phyloP scores from a whole-genome alignment of 2,113 vertebrate species.

The Blennius ocellaris region DNA sequence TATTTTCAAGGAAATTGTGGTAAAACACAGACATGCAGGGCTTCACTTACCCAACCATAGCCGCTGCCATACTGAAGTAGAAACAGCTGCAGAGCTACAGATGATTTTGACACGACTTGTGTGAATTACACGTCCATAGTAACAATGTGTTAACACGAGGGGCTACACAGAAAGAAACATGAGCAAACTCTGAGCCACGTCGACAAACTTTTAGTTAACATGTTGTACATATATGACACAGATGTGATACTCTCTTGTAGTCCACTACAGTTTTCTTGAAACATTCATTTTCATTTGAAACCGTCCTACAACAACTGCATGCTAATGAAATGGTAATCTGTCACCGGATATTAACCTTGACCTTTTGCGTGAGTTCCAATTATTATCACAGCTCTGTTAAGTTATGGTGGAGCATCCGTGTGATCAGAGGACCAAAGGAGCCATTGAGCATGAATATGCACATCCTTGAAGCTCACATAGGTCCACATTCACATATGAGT shows the following conservation, averaged over 20 bases:
- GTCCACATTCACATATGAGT: constrained; percentile 66
- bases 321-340: constrained; percentile 32
- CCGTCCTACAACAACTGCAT: constrained; percentile 4
- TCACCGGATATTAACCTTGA: constrained; percentile 27
- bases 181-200: constrained; percentile 34
- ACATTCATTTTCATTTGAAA: constrained; percentile 58
- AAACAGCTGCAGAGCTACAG: constrained; percentile 32
- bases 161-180: constrained; percentile 37
- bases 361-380: constrained; percentile 8
- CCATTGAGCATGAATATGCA: constrained; percentile 25
- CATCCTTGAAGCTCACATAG: constrained; percentile 51
- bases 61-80: constrained; percentile 44
- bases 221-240: constrained; percentile 32
- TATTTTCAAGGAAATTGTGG: constrained; percentile 53
- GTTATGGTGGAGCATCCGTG: constrained; percentile 36
- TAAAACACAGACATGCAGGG: constrained; percentile 54
- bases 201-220: constrained; percentile 37
- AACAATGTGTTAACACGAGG: constrained; percentile 43
- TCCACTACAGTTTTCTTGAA: constrained; percentile 43
- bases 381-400: constrained; percentile 37
- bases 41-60: constrained; percentile 65
- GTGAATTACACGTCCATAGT: constrained; percentile 38
- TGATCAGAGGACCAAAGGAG: constrained; percentile 50
- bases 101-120: constrained; percentile 55
- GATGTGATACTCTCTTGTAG: constrained; percentile 35